A percentile compares a stretch with the other conserved stretches of the same genome.
Conservation (phyloP, 2,888 invertebrate genomes). For the Eupsilia transversa region DNA sequence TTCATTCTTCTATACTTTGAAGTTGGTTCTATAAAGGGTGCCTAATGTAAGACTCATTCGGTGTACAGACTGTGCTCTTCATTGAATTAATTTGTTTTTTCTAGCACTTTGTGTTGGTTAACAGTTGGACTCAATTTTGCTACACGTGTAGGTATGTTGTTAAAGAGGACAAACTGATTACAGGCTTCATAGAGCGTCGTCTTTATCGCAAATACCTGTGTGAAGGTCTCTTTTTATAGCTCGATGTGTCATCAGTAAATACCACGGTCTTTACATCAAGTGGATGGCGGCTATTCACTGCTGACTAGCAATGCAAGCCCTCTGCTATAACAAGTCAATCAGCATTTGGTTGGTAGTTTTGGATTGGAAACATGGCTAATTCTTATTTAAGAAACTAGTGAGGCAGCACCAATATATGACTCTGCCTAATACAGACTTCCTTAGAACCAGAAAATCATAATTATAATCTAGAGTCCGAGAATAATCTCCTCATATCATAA, state of each 20-base stretch:
- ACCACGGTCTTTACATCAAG: not conserved
- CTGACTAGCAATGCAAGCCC: not conserved
- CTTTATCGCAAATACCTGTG: not conserved
- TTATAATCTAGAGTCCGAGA: conserved; percentile 11
- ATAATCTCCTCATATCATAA: not conserved
- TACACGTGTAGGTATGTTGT: not conserved
- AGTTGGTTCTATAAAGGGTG: conserved; percentile 8
- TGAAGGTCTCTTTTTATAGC: too few species aligned
- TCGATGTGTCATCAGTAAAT: not conserved
- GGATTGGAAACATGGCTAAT: not conserved
- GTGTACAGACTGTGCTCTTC: not conserved
- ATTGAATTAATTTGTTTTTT: conserved; percentile 1
- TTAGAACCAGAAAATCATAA: conserved; percentile 9
- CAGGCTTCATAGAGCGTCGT: not conserved
- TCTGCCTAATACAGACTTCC: not conserved
- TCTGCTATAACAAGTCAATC: not conserved
- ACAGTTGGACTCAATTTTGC: not conserved
- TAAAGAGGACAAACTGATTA: not conserved
- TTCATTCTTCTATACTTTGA: conserved; percentile 20
- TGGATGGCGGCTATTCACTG: too few species aligned
- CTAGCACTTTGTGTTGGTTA: not conserved
- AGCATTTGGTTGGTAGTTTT: too few species aligned
- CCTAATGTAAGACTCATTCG: too few species aligned
- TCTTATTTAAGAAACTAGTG: not conserved
- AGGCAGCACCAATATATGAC: not conserved